Evolutionary conservation across 2,888 invertebrate species (phyloP).

Genomic region (Axea sp.): DNA sequence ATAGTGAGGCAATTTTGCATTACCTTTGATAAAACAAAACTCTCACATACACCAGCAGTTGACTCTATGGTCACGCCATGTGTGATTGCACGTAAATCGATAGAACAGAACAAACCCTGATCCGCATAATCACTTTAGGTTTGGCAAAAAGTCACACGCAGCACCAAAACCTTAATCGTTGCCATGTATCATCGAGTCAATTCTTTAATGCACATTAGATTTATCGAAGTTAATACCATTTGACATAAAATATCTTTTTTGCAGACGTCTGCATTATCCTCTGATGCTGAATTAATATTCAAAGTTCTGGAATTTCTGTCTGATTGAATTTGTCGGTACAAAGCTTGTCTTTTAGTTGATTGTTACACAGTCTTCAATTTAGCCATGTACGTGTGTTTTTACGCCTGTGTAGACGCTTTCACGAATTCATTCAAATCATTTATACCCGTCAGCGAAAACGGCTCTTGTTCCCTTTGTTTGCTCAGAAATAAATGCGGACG

Average conservation of each 20-base stretch:
- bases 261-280: conserved; percentile 20
- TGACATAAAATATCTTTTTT: conserved; percentile 21
- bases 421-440: conserved; percentile 16
- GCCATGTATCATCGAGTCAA: not conserved
- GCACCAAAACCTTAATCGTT: conserved; percentile 21
- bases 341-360: conserved; percentile 9
- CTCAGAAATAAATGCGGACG: conserved; percentile 20
- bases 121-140: conserved; percentile 22
- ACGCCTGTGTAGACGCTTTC: not conserved
- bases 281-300: conserved; percentile 16
- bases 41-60: conserved; percentile 10
- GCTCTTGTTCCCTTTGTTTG: not conserved
- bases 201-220: conserved; percentile 32
- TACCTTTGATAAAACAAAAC: conserved; percentile 1
- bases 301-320: conserved; percentile 25
- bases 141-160: conserved; percentile 23
- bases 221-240: conserved; percentile 25
- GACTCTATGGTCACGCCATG: conserved; percentile 24
- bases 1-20: conserved; percentile 11
- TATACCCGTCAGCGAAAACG: conserved; percentile 9
- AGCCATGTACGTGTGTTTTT: not conserved
- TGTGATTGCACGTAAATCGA: conserved; percentile 27
- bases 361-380: conserved; percentile 9
- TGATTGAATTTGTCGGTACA: conserved; percentile 19
- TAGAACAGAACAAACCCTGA: conserved; percentile 34